These are phyloP conservation scores for Rhinophrynus dorsalis DNA, from an alignment of 2,797 vertebrate species.

Conservation along the genomic window DNA sequence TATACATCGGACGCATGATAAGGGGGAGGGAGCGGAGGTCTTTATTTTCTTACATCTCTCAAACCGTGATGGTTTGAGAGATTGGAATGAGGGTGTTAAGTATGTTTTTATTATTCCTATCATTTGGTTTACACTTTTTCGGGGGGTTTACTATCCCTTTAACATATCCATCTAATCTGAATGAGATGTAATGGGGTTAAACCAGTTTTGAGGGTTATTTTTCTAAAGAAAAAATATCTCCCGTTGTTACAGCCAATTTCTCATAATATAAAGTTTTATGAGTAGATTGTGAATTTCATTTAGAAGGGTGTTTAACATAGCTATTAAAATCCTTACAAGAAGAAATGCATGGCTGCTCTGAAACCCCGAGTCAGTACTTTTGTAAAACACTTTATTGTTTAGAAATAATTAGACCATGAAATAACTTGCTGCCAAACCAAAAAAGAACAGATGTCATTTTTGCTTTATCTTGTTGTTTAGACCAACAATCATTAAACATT, in stretches of 20 bases:
- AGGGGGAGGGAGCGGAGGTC: too few species aligned
- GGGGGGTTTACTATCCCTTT: too few species aligned
- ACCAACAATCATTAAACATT: constrained; percentile 65
- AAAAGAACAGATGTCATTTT: constrained; percentile 73
- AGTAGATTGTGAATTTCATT: background rate
- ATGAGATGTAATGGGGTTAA: too few species aligned
- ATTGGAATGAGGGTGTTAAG: too few species aligned
- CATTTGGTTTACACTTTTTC: too few species aligned
- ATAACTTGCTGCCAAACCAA: constrained; percentile 71
- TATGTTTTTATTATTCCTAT: too few species aligned
- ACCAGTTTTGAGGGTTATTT: too few species aligned
- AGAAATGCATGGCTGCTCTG: background rate
- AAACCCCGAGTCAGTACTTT: background rate
- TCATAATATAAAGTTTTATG: background rate
- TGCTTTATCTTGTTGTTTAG: constrained; percentile 66
- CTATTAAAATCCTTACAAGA: background rate
- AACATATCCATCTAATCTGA: too few species aligned
- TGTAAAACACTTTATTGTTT: constrained; percentile 57
- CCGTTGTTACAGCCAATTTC: background rate
- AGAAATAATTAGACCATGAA: constrained; percentile 77
- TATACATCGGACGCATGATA: too few species aligned
- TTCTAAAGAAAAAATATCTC: background rate
- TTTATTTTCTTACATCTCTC: too few species aligned
- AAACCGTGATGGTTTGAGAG: too few species aligned
- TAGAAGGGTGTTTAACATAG: background rate